phyloP scores from a whole-genome alignment of 2,888 invertebrate species.

The Tortricodes alternella region DNA sequence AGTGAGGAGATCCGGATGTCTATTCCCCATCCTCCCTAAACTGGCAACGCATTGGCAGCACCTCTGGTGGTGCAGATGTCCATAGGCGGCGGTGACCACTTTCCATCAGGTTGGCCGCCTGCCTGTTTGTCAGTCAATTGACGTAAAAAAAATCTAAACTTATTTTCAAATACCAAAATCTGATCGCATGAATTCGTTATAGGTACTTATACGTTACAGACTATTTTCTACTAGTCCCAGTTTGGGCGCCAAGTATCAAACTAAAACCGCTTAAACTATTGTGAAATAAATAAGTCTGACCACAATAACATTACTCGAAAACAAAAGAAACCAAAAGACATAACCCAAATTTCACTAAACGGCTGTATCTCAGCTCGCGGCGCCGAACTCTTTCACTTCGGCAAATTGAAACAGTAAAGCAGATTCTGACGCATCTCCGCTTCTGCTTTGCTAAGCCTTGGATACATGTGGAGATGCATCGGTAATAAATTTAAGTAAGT shows the following conservation, averaged over 20 bases:
- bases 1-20: too few relatives aligned
- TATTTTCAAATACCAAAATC: too few relatives aligned
- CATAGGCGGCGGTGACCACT: too few relatives aligned
- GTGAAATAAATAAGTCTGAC: conserved; percentile 17
- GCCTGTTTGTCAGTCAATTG: too few relatives aligned
- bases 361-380: conserved; percentile 21
- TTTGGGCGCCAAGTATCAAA: conserved; percentile 4
- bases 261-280: not conserved
- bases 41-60: too few relatives aligned
- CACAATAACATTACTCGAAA: conserved; percentile 11
- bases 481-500: not conserved
- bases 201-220: not conserved
- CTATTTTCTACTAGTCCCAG: not conserved
- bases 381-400: conserved; percentile 46
- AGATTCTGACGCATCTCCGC: conserved; percentile 41
- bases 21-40: too few relatives aligned
- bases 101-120: too few relatives aligned
- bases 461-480: conserved; percentile 31
- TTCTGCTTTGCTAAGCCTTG: conserved; percentile 29
- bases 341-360: conserved; percentile 30
- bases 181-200: not conserved
- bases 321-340: conserved; percentile 13
- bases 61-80: too few relatives aligned
- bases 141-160: too few relatives aligned
- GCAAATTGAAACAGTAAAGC: conserved; percentile 50